Percentiles rank a stretch among this genome's conserved stretches.
Conservation (phyloP, 2,113 vertebrate genomes). For the Paedocypris sp. region DNA sequence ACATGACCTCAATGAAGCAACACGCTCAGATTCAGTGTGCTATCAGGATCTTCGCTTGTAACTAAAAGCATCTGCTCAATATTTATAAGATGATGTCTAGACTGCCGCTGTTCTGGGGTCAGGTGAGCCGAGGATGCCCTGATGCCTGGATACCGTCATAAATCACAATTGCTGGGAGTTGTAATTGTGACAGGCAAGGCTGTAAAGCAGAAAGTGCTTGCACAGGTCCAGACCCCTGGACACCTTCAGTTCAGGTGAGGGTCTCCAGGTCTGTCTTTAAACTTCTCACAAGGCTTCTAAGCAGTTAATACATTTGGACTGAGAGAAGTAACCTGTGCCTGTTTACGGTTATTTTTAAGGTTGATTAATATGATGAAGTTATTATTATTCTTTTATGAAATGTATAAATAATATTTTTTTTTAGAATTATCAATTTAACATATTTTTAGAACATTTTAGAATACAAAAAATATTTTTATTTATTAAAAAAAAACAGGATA, state of each 20-base stretch:
- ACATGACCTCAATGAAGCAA: conserved; percentile 22
- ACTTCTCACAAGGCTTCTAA: not conserved
- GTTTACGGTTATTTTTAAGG: not conserved
- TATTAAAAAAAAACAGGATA: too few relatives aligned
- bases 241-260: not conserved
- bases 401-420: too few relatives aligned
- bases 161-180: not conserved
- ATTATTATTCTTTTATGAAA: too few relatives aligned
- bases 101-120: conserved; percentile 9
- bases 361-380: too few relatives aligned
- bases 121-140: conserved; percentile 17
- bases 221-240: conserved; percentile 3
- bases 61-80: conserved; percentile 30
- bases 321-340: not conserved
- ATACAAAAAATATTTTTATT: too few relatives aligned
- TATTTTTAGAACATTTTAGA: too few relatives aligned
- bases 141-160: conserved; percentile 1
- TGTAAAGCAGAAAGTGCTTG: not conserved
- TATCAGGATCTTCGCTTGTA: conserved; percentile 6
- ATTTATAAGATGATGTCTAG: conserved; percentile 22
- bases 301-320: not conserved
- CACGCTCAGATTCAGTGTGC: conserved; percentile 11
- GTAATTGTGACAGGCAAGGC: not conserved
- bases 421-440: too few relatives aligned
- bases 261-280: not conserved